Evolutionary conservation across 2,888 invertebrate genomes (phyloP), one percentile per base, ranked within the genome.

Genomic region (Thereva unica): DNA sequence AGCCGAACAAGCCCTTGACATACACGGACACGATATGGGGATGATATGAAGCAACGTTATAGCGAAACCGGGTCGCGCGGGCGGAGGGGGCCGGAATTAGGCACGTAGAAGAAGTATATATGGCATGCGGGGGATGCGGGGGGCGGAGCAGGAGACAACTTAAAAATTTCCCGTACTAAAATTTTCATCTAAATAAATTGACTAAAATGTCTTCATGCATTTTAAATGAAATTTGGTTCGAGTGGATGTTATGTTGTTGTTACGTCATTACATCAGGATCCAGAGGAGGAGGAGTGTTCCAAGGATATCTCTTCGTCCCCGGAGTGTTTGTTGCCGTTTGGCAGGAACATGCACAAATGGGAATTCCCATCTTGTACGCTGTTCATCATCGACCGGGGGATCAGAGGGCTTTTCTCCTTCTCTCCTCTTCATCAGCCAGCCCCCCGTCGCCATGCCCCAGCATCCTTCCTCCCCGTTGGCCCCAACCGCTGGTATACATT

Each of bases 141-240:
- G 6, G 50, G 4, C 12, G 8, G 23, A 23, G 23, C 6, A 47
- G 47, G 47, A 47, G 50, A 34, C 3, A 45, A 12, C 61, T 61
- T 50, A 50, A 50, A 40, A 50, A 41, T 40, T 49, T 34, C 45
- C 34, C 45, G 5, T 54, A 10, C 64, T 64, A 47, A 69, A 69
- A 69, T 65, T 69, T 69, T 67, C 67, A 69, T 69, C 55, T 67
- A 67, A 67, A 61, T 65, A 69, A 69, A 69, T 69, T 69, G 67
- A 69, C 65, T 69, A 67, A 65, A 67, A 69, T 67, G 61, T 67
- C 67, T 69, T 69, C 69, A 69, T 69, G 69, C 67, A 69, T 69
- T 69, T 69, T 69, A 69, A 67, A 69, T 69, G 67, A 69, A 67
- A 67, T 67, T 69, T 69, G 38, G 65, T 56, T 67, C 10, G 54